Conservation (phyloP, 2,888 invertebrate genomes). For the Apamea sordens region DNA sequence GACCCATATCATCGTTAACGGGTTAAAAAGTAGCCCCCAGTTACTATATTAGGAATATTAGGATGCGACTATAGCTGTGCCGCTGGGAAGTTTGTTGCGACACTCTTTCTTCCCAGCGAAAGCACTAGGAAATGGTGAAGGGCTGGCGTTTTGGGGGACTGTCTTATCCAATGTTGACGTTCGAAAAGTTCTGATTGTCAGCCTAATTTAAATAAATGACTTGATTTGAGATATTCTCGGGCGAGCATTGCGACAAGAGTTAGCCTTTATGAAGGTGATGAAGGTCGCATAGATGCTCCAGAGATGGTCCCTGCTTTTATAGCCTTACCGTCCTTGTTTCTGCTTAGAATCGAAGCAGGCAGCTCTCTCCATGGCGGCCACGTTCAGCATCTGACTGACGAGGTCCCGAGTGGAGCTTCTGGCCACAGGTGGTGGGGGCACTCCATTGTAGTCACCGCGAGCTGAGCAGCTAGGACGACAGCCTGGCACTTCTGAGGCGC, state of each 20-base stretch:
- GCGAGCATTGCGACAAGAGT: neutral
- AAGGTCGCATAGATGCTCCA: neutral
- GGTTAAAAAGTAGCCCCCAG: neutral
- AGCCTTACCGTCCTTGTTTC: slow-evolving; percentile 79
- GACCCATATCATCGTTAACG: neutral
- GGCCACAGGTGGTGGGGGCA: slow-evolving; percentile 92
- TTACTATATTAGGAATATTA: neutral
- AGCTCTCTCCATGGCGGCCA: slow-evolving; percentile 91
- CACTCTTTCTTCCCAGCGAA: no score
- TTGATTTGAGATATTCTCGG: neutral
- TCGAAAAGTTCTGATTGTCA: no score
- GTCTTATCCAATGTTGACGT: no score
- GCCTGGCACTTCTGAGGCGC: slow-evolving; percentile 85
- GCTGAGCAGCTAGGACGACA: slow-evolving; percentile 94
- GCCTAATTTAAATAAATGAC: no score
- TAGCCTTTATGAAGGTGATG: neutral
- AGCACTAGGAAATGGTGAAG: no score
- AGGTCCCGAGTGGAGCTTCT: slow-evolving; percentile 91
- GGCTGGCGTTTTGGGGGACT: no score
- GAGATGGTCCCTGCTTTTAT: neutral
- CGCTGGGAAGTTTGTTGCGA: no score
- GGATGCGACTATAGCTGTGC: neutral
- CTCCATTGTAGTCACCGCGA: slow-evolving; percentile 94
- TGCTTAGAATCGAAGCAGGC: slow-evolving; percentile 78
- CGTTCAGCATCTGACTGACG: slow-evolving; percentile 93